Conservation (phyloP, 2,797 vertebrate genomes). For the Tapera naevia region DNA sequence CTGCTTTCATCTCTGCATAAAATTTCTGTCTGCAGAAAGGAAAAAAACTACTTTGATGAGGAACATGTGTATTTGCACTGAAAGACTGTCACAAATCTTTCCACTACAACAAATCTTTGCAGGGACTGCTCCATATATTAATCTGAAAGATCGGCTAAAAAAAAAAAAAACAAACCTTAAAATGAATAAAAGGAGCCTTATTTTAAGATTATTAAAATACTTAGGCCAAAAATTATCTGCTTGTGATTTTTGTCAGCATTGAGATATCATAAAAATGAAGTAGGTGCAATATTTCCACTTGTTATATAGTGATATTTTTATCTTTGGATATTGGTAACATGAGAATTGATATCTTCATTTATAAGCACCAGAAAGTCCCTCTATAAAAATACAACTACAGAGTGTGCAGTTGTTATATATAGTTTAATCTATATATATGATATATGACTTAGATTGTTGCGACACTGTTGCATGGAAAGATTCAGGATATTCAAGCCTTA, state of each 20-base stretch:
- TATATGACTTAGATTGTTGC: slow-evolving; percentile 42
- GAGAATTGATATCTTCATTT: slow-evolving; percentile 62
- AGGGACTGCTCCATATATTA: neutral
- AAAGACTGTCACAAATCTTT: neutral
- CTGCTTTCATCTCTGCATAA: neutral
- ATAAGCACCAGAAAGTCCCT: slow-evolving; percentile 64
- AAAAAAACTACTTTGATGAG: neutral
- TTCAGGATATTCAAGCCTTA: neutral
- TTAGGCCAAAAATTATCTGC: neutral
- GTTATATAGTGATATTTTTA: slow-evolving; percentile 63
- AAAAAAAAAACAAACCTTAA: too few relatives aligned
- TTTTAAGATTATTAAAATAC: neutral
- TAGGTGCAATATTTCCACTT: slow-evolving; percentile 26
- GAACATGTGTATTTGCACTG: neutral
- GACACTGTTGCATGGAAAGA: neutral
- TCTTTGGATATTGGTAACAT: slow-evolving; percentile 37
- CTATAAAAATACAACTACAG: slow-evolving; percentile 61
- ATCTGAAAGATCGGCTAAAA: neutral
- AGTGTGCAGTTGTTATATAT: slow-evolving; percentile 30
- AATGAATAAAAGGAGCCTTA: neutral
- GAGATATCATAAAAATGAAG: slow-evolving; percentile 61
- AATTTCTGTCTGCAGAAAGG: neutral
- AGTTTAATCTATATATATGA: neutral
- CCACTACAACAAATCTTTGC: neutral
- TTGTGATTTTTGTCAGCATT: slow-evolving; percentile 9